Evolutionary conservation across 2,888 invertebrate genomes (phyloP), one percentile per base, ranked within the genome.

Genomic region (Scelioninae gen. 1): DNA sequence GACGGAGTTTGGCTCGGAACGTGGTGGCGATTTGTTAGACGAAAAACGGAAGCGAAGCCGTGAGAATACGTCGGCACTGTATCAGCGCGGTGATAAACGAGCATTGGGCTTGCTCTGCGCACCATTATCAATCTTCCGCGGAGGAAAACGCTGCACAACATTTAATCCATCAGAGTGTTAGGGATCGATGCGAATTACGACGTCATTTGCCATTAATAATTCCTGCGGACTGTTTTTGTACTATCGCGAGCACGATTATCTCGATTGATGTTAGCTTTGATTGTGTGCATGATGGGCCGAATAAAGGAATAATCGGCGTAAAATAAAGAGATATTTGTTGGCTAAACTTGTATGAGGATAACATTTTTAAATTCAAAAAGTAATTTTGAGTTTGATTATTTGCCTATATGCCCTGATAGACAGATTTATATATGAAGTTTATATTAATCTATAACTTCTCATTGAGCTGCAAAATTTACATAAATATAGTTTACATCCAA

Each of bases 11-110:
- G 45, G 47, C 47, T 60, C 53, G 47, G 15, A 62, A 47, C 23
- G 45, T 68, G 58, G 66, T 23, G 75, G 81, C 83, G 78, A 83
- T 85, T 83, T 76, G 82, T 83, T 85, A 77, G 55, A 80, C 80
- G 80, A 77, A 84, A 85, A 85, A 85, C 85, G 85, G 86, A 86
- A 86, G 85, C 84, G 79, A 62, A 66, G 60, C 83, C 82, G 82
- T 82, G 78, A 81, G 80, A 83, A 85, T 82, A 63, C 72, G 80
- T 80, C 77, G 63, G 77, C 83, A 60, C 80, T 74, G 80, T 68
- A 83, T 83, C 80, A 69, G 72, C 49, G 10, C 13, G 34, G 71
- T 79, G 80, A 83, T 79, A 68, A 80, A 83, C 68, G 75, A 65
- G 58, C 72, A 45, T 56, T 62, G 29, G 13, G 16, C 51, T 63